Conservation (phyloP, 2,113 vertebrate species). For the Pterocles gutturalis region DNA sequence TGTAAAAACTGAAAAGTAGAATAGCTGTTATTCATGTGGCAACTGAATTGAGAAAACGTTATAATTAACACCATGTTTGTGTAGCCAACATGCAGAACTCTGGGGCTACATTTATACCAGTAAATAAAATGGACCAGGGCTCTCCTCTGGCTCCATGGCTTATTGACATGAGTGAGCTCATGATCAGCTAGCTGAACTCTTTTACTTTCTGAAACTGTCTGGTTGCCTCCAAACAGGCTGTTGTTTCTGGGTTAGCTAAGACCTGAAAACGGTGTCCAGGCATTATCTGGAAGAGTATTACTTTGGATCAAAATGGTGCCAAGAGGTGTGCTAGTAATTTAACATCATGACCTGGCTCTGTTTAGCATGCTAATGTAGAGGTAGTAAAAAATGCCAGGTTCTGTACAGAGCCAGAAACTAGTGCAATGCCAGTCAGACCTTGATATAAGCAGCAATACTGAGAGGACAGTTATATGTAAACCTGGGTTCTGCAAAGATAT, state of each 20-base stretch:
- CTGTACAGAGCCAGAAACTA: background rate
- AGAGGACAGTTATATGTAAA: background rate
- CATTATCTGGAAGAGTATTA: background rate
- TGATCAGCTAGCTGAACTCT: background rate
- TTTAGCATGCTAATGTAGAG: background rate
- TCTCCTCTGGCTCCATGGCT: background rate
- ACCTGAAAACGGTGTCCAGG: background rate
- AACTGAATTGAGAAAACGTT: background rate
- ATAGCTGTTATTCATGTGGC: background rate
- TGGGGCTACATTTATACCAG: background rate
- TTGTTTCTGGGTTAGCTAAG: background rate
- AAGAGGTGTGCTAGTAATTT: background rate
- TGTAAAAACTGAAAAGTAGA: background rate
- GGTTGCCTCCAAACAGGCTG: background rate
- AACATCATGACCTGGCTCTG: background rate
- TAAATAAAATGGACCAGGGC: background rate
- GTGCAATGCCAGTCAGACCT: background rate
- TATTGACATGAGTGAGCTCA: background rate
- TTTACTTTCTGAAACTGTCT: background rate
- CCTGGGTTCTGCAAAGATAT: background rate
- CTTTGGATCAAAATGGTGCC: background rate
- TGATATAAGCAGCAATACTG: background rate
- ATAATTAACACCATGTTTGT: background rate
- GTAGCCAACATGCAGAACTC: background rate
- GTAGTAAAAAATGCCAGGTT: background rate